A percentile compares a stretch with the other conserved stretches of the same genome.
Evolutionary conservation across 1,140 invertebrate genomes (phyloP).

Genomic region (Nephotettix cincticeps): DNA sequence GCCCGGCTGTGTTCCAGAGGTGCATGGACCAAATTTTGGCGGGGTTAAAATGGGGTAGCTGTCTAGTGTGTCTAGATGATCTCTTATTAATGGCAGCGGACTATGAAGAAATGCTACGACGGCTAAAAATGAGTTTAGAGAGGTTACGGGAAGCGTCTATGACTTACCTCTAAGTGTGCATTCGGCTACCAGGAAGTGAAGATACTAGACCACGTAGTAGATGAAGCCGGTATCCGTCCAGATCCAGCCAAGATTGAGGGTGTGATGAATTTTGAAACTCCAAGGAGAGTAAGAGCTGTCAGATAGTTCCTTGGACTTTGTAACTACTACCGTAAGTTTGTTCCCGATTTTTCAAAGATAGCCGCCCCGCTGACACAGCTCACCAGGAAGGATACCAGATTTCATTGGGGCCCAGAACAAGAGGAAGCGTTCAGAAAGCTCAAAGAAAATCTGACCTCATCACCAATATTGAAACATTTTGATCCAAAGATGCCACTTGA

Average conservation of each 20-base stretch:
- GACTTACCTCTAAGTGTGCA: slow-evolving; percentile 42
- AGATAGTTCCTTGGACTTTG: slow-evolving; percentile 39
- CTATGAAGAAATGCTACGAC: slow-evolving; percentile 37
- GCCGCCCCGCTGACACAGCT: slow-evolving; percentile 42
- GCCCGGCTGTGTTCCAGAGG: slow-evolving; percentile 40
- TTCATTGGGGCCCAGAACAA: not conserved
- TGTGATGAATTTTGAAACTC: slow-evolving; percentile 39
- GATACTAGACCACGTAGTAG: slow-evolving; percentile 44
- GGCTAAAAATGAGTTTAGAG: slow-evolving; percentile 33
- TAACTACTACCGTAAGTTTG: slow-evolving; percentile 45
- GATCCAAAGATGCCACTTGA: slow-evolving; percentile 39
- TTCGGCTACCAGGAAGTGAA: slow-evolving; percentile 42
- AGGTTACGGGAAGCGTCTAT: slow-evolving; percentile 38
- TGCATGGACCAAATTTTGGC: slow-evolving; percentile 38
- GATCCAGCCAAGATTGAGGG: slow-evolving; percentile 43
- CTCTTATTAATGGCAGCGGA: slow-evolving; percentile 36
- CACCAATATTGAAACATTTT: slow-evolving; percentile 38
- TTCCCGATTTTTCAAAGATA: slow-evolving; percentile 43
- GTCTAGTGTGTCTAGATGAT: slow-evolving; percentile 41
- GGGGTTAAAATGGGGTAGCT: slow-evolving; percentile 20
- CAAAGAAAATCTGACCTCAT: not conserved
- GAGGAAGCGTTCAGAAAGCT: not conserved
- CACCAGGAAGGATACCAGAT: not conserved
- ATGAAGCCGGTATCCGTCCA: slow-evolving; percentile 41
- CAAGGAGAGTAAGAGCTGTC: slow-evolving; percentile 30